Conservation (phyloP, 2,888 invertebrate genomes). For the Pardosa pseudoannulata region DNA sequence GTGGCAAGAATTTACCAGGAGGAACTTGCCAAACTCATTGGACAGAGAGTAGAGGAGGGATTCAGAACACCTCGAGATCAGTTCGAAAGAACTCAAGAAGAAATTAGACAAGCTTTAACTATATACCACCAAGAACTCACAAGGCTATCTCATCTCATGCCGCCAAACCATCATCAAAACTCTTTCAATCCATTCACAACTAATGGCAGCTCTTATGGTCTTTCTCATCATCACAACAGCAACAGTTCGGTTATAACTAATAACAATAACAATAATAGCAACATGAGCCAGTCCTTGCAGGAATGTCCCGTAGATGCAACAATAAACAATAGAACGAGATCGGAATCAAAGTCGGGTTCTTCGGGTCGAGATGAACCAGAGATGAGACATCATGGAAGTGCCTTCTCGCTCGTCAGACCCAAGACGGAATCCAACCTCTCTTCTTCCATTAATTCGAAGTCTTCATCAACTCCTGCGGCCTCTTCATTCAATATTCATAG, state of each 20-base stretch:
- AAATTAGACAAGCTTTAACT: constrained; percentile 91
- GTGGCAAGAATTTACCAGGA: constrained; percentile 96
- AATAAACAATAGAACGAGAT: constrained; percentile 45
- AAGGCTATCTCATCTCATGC: constrained; percentile 83
- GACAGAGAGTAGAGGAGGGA: constrained; percentile 75
- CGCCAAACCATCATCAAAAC: constrained; percentile 60
- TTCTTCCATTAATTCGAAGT: constrained; percentile 55
- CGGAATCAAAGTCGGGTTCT: constrained; percentile 47
- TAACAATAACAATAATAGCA: constrained; percentile 36
- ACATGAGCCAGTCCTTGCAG: constrained; percentile 50
- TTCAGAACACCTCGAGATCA: constrained; percentile 74
- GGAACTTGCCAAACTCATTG: constrained; percentile 94
- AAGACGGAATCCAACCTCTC: constrained; percentile 83
- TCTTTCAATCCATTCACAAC: constrained; percentile 57
- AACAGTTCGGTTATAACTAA: constrained; percentile 17
- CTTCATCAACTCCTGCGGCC: constrained; percentile 43
- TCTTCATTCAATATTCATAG: constrained; percentile 44
- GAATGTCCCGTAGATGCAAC: constrained; percentile 72
- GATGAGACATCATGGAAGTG: constrained; percentile 78
- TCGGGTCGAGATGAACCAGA: constrained; percentile 71
- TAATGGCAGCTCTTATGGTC: constrained; percentile 46
- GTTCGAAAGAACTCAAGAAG: constrained; percentile 83
- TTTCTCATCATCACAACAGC: constrained; percentile 53
- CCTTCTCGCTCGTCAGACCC: constrained; percentile 91
- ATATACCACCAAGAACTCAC: constrained; percentile 95